Conservation (phyloP, 1,140 invertebrate species). For the Galendromus occidentalis region DNA sequence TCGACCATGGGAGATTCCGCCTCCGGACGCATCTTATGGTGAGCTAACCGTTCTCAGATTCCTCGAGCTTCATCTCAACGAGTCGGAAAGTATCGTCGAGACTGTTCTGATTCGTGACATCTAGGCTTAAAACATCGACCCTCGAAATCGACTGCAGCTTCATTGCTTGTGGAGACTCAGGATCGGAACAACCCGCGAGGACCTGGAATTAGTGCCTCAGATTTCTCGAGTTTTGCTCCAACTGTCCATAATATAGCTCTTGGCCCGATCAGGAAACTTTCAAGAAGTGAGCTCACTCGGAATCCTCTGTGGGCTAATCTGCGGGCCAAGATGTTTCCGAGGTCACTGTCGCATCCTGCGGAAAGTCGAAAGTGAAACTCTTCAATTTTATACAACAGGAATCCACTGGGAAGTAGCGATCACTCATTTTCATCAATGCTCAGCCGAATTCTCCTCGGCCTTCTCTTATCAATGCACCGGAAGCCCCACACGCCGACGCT, state of each 20-base stretch:
- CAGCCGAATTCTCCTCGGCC: too few species aligned
- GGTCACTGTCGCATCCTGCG: slow-evolving; percentile 19
- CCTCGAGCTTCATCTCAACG: slow-evolving; percentile 14
- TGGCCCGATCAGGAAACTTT: too few species aligned
- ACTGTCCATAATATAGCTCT: too few species aligned
- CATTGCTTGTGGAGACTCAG: slow-evolving; percentile 28
- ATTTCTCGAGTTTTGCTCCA: too few species aligned
- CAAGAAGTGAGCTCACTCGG: not conserved
- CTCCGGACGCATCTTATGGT: not conserved
- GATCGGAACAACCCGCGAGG: slow-evolving; percentile 43
- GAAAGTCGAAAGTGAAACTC: not conserved
- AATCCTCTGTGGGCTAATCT: slow-evolving; percentile 28
- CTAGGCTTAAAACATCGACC: slow-evolving; percentile 34
- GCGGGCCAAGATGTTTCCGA: slow-evolving; percentile 17
- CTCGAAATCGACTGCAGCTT: slow-evolving; percentile 20
- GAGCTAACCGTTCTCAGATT: slow-evolving; percentile 13
- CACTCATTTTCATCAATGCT: too few species aligned
- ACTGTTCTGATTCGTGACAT: slow-evolving; percentile 42
- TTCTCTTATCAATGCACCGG: not conserved
- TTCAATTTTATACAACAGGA: too few species aligned
- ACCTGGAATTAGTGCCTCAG: too few species aligned
- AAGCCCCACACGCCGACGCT: not conserved
- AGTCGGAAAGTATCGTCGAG: slow-evolving; percentile 25
- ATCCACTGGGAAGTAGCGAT: too few species aligned
- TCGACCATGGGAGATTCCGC: not conserved